Evolutionary conservation across 2,797 vertebrate species (phyloP).

Genomic region (Rhinella marina): DNA sequence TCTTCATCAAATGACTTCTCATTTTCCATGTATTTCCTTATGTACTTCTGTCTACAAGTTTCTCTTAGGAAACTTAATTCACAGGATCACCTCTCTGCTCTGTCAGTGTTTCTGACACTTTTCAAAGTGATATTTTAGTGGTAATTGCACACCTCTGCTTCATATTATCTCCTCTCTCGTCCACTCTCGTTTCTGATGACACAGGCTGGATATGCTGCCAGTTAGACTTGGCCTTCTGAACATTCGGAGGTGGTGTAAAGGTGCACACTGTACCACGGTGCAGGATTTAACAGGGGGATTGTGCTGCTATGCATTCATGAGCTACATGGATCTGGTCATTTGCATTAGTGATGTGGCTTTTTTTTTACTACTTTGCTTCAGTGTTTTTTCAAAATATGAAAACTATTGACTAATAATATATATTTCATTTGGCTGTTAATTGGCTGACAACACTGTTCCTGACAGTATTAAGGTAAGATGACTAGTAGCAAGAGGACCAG

Average conservation of each 20-base stretch:
- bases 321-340: background rate
- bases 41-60: constrained; percentile 51
- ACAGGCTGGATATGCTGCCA: constrained; percentile 66
- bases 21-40: constrained; percentile 34
- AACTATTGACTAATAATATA: no score
- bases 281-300: background rate
- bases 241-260: background rate
- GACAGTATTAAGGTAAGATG: no score
- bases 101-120: constrained; percentile 62
- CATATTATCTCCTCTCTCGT: constrained; percentile 55
- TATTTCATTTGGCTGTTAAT: no score
- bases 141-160: constrained; percentile 62
- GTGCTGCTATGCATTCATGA: background rate
- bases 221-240: constrained; percentile 49
- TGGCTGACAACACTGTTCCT: no score
- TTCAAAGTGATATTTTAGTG: constrained; percentile 62
- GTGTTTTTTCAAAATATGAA: no score
- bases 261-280: background rate
- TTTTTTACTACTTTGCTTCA: background rate
- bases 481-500: no score
- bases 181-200: constrained; percentile 62
- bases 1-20: constrained; percentile 35
- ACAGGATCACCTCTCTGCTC: constrained; percentile 51
- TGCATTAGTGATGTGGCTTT: background rate
- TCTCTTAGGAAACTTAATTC: constrained; percentile 48